Evolutionary conservation across 2,113 vertebrate genomes (phyloP).

Genomic region (Lutjanus erythropterus): DNA sequence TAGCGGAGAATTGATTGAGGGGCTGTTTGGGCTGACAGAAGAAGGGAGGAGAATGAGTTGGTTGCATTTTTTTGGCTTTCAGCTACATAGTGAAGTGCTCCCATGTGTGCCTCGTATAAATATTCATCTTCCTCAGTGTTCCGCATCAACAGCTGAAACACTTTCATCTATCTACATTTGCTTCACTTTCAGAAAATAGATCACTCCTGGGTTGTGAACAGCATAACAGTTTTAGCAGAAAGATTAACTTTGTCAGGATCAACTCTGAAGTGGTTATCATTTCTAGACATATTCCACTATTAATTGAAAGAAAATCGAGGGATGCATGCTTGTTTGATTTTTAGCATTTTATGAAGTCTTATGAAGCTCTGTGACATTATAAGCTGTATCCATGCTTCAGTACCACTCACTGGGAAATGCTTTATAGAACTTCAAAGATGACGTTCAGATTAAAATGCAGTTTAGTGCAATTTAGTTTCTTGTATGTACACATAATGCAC

Average conservation of each 20-base stretch:
- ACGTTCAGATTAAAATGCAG: not conserved
- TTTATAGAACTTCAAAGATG: not conserved
- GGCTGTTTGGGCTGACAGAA: slow-evolving; percentile 62
- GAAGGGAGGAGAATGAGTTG: slow-evolving; percentile 50
- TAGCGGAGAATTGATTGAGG: slow-evolving; percentile 36
- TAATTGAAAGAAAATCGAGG: slow-evolving; percentile 8
- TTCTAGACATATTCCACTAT: not conserved
- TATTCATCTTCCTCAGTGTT: slow-evolving; percentile 75
- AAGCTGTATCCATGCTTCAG: not conserved
- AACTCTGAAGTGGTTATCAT: slow-evolving; percentile 15
- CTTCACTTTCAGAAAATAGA: slow-evolving; percentile 68
- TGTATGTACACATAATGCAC: not conserved
- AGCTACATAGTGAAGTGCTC: slow-evolving; percentile 67
- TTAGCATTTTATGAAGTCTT: slow-evolving; percentile 1
- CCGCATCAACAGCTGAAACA: slow-evolving; percentile 70
- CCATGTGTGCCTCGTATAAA: slow-evolving; percentile 75
- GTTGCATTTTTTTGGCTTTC: slow-evolving; percentile 64
- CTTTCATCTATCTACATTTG: slow-evolving; percentile 74
- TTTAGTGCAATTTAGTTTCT: not conserved
- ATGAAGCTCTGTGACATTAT: not conserved
- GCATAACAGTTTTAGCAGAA: slow-evolving; percentile 14
- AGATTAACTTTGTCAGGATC: slow-evolving; percentile 28
- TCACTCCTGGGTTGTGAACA: slow-evolving; percentile 31
- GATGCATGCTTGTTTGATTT: not conserved
- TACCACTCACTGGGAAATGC: not conserved